phyloP scores from a whole-genome alignment of 2,888 invertebrate genomes.

The Trissolcus japonicus region DNA sequence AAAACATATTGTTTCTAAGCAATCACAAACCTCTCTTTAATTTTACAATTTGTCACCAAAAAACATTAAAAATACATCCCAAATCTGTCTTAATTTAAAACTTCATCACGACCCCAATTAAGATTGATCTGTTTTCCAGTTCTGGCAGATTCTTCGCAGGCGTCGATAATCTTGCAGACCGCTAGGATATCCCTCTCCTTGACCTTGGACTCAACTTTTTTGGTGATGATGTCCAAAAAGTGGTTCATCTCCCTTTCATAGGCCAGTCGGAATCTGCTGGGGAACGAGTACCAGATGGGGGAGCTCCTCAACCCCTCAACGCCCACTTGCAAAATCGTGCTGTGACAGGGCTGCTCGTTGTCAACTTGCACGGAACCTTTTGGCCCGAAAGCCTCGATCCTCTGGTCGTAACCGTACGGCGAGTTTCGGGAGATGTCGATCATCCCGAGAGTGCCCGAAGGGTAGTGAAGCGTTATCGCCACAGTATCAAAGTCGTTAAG shows the following conservation, averaged over 20 bases:
- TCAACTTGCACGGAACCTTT: conserved; percentile 79
- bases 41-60: not conserved
- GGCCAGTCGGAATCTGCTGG: conserved; percentile 79
- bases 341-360: conserved; percentile 78
- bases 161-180: conserved; percentile 79
- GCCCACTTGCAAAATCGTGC: conserved; percentile 75
- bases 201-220: conserved; percentile 76
- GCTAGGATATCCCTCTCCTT: conserved; percentile 79
- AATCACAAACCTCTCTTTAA: conserved; percentile 60
- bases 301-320: conserved; percentile 75
- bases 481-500: conserved; percentile 82
- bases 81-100: not conserved
- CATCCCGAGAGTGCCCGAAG: conserved; percentile 80
- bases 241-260: conserved; percentile 80
- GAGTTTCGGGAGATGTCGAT: conserved; percentile 82
- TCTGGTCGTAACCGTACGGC: conserved; percentile 83
- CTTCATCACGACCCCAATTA: conserved; percentile 75
- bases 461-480: conserved; percentile 79
- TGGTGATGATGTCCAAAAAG: conserved; percentile 79
- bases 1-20: conserved; percentile 76
- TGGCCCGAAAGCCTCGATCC: conserved; percentile 82
- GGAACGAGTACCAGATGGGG: conserved; percentile 81
- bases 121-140: conserved; percentile 78
- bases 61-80: not conserved
- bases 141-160: conserved; percentile 79